Evolutionary conservation across 2,113 vertebrate species (phyloP).

Genomic region (Artemisiospiza belli): DNA sequence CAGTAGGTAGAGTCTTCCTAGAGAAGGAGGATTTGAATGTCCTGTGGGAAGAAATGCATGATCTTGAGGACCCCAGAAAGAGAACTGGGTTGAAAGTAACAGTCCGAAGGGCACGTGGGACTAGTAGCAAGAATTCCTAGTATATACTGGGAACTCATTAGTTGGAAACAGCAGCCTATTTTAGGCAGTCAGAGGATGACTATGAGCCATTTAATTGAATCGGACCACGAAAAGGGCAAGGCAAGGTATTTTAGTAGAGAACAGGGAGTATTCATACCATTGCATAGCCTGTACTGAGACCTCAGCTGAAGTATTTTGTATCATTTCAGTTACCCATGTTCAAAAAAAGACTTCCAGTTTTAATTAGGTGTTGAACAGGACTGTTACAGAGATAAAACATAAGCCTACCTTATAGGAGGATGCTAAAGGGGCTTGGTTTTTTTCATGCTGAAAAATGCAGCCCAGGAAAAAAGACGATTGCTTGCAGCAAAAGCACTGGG

Average conservation of each 20-base stretch:
- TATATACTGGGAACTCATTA: slow-evolving; percentile 32
- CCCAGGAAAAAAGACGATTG: neutral
- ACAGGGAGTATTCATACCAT: neutral
- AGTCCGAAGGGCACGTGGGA: neutral
- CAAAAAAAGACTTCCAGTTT: neutral
- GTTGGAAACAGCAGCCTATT: slow-evolving; percentile 21
- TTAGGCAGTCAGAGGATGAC: neutral
- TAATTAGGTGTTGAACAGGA: neutral
- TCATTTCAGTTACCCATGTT: neutral
- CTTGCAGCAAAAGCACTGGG: neutral
- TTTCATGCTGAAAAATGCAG: neutral
- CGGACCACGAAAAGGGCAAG: slow-evolving; percentile 35
- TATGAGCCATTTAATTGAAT: slow-evolving; percentile 20
- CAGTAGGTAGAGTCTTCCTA: neutral
- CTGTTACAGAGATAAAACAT: neutral
- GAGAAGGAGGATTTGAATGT: neutral
- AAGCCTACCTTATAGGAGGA: neutral
- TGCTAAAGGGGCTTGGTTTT: neutral
- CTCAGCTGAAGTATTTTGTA: neutral
- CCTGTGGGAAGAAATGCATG: neutral
- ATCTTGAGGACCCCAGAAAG: neutral
- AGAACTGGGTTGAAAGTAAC: neutral
- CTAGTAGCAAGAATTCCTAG: neutral
- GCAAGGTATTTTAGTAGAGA: neutral
- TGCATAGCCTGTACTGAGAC: neutral